Conservation (phyloP, 2,113 vertebrate species). For the Octodon degus region DNA sequence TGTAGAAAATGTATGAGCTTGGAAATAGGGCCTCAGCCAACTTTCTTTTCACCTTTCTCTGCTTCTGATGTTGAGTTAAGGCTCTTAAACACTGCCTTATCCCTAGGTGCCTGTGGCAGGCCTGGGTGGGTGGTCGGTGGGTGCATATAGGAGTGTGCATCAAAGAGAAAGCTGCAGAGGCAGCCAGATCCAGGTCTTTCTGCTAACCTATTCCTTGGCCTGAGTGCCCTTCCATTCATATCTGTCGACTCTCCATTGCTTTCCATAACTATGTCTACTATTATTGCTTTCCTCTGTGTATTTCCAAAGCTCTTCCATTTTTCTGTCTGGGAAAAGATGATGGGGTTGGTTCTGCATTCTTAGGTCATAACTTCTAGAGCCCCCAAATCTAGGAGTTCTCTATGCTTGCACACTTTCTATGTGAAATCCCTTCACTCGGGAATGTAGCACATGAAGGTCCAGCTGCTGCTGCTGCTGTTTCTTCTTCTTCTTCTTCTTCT, state of each 20-base stretch:
- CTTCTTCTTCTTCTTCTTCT: too few relatives aligned
- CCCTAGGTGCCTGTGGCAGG: neutral
- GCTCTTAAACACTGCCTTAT: neutral
- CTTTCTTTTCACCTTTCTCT: neutral
- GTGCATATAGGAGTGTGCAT: neutral
- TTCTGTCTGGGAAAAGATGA: neutral
- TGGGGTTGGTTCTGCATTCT: neutral
- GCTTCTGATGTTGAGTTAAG: neutral
- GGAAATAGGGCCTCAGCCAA: neutral
- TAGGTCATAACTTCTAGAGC: neutral
- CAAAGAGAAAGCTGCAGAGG: neutral
- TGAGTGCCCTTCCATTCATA: neutral
- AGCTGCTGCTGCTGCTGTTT: neutral
- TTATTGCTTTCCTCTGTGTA: neutral
- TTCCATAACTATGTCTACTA: neutral
- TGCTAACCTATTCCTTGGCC: neutral
- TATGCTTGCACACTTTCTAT: neutral
- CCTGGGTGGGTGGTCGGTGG: neutral
- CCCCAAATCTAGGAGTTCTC: neutral
- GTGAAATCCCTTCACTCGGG: neutral
- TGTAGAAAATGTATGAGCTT: neutral
- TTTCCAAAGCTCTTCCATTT: constrained; percentile 1
- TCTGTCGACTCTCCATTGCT: neutral
- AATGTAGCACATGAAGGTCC: neutral
- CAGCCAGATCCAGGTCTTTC: neutral